Evolutionary conservation across 37 sponge, comb jelly and placozoan genomes (phyloP).

Genomic region (Corticium candelabrum): DNA sequence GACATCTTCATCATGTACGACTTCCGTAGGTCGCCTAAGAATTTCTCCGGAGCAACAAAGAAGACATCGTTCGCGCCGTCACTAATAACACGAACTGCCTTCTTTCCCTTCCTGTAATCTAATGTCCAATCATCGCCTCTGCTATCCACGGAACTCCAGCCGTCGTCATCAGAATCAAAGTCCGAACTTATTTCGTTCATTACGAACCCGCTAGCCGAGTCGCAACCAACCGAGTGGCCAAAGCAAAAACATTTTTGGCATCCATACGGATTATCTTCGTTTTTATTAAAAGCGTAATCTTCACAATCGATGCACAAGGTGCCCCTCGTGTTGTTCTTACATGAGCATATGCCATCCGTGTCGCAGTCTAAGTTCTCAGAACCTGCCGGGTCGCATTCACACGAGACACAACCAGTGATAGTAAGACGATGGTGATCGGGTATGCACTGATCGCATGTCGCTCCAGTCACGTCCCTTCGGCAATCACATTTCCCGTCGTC

Average conservation of each 20-base stretch:
- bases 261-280: neutral
- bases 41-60: neutral
- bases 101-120: neutral
- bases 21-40: neutral
- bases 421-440: neutral
- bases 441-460: neutral
- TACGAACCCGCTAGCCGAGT: neutral
- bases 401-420: neutral
- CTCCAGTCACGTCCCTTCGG: neutral
- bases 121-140: neutral
- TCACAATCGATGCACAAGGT: neutral
- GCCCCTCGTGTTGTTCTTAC: neutral
- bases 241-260: neutral
- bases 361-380: neutral
- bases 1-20: too few species aligned
- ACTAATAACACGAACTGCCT: neutral
- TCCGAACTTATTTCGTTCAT: neutral
- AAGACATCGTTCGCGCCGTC: neutral
- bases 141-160: neutral
- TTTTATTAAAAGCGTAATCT: neutral
- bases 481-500: neutral
- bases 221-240: neutral
- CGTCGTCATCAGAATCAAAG: neutral
- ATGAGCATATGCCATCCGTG: neutral
- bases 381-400: neutral